Conservation (phyloP, 2,888 invertebrate genomes). For the Drosophila mercatorum region DNA sequence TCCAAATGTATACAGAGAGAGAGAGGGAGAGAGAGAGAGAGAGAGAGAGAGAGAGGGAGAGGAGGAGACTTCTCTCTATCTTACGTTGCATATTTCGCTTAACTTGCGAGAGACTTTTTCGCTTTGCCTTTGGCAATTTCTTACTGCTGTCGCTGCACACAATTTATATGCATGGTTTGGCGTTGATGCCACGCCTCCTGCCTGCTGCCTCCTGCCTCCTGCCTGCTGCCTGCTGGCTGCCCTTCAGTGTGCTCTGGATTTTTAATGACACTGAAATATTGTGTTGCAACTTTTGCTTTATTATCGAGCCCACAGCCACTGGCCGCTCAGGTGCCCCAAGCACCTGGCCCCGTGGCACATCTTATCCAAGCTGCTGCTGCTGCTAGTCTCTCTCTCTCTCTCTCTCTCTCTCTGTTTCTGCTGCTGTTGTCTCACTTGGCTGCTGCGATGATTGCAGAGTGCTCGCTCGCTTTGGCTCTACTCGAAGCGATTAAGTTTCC, state of each 20-base stretch:
- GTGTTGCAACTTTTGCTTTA: conserved; percentile 64
- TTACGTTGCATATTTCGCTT: conserved; percentile 21
- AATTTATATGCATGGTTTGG: conserved; percentile 47
- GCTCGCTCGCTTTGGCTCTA: conserved; percentile 9
- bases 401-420: not conserved
- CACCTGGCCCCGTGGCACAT: conserved; percentile 14
- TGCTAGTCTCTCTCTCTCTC: not conserved
- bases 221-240: not conserved
- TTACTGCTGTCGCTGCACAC: conserved; percentile 38
- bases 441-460: conserved; percentile 13
- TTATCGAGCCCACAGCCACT: conserved; percentile 45
- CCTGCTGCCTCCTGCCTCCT: not conserved
- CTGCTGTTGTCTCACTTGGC: not conserved
- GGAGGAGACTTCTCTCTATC: conserved; percentile 1
- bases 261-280: conserved; percentile 69
- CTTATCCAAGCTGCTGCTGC: conserved; percentile 11
- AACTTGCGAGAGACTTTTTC: conserved; percentile 11
- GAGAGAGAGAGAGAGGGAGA: not conserved
- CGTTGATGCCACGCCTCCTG: conserved; percentile 28
- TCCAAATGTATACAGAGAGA: not conserved
- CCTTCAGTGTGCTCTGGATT: conserved; percentile 34
- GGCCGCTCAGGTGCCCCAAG: conserved; percentile 12
- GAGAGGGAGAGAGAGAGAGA: not conserved
- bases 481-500: conserved; percentile 65
- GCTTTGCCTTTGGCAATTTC: conserved; percentile 17